Conservation (phyloP, 2,113 vertebrate species). For the Epinephelus fuscoguttatus region DNA sequence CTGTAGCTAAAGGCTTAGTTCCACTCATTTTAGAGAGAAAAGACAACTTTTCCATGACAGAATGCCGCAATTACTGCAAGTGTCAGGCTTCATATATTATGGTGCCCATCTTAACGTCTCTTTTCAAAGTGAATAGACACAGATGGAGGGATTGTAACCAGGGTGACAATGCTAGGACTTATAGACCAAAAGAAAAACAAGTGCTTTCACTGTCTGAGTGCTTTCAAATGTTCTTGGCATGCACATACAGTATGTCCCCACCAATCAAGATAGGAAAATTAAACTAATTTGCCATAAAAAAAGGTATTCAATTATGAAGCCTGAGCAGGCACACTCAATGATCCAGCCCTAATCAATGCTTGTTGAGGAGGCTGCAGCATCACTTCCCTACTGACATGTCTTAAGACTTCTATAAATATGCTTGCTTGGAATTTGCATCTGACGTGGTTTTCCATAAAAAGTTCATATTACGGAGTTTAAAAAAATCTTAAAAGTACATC, state of each 20-base stretch:
- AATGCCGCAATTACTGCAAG: conserved; percentile 45
- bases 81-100: conserved; percentile 33
- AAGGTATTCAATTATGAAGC: neutral
- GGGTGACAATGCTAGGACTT: neutral
- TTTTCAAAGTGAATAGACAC: conserved; percentile 3
- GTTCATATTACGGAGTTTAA: neutral
- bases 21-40: conserved; percentile 65
- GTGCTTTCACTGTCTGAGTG: neutral
- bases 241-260: too few species aligned
- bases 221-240: neutral
- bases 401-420: too few species aligned
- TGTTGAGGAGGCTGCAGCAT: neutral
- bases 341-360: neutral
- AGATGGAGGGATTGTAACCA: neutral
- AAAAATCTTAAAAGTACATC: neutral
- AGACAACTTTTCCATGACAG: conserved; percentile 26
- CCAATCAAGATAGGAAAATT: neutral
- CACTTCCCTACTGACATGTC: neutral
- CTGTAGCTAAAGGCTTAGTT: conserved; percentile 70
- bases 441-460: neutral
- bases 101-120: conserved; percentile 1
- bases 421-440: neutral
- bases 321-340: neutral
- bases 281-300: neutral
- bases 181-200: neutral